phyloP scores from a whole-genome alignment of 2,888 invertebrate genomes.

The Pterobdella sp. region DNA sequence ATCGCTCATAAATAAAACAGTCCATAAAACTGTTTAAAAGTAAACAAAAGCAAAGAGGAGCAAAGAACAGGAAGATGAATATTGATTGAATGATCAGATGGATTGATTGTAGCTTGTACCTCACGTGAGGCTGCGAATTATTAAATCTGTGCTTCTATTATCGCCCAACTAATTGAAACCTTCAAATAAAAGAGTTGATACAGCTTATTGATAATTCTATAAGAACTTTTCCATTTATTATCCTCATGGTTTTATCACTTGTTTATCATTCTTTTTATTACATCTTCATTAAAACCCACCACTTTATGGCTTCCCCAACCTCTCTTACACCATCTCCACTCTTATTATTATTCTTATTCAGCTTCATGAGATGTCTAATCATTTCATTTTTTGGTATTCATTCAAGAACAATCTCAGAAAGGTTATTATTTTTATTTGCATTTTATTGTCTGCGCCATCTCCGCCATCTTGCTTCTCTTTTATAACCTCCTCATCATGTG shows the following conservation, averaged over 20 bases:
- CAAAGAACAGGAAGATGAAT: too few relatives aligned
- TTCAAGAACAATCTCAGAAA: too few relatives aligned
- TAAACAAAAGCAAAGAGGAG: too few relatives aligned
- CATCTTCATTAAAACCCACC: background rate
- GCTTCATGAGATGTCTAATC: background rate
- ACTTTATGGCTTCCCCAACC: background rate
- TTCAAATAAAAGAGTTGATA: background rate
- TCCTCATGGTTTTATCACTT: background rate
- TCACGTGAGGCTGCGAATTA: too few relatives aligned
- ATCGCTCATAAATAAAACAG: too few relatives aligned
- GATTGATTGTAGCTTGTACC: too few relatives aligned
- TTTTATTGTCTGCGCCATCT: background rate
- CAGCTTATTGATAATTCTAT: too few relatives aligned
- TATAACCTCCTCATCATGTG: background rate
- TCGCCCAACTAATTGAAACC: too few relatives aligned
- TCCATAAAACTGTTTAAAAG: too few relatives aligned
- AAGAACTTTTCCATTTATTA: background rate
- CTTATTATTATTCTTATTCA: constrained; percentile 13
- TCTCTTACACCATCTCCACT: background rate
- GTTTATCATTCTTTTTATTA: background rate
- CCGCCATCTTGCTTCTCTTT: background rate
- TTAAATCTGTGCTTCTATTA: too few relatives aligned
- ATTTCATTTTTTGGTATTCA: background rate
- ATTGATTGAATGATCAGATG: too few relatives aligned
- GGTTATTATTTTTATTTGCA: too few relatives aligned